Evolutionary conservation across 2,113 vertebrate genomes (phyloP).

Genomic region (Elaphurus davidianus): DNA sequence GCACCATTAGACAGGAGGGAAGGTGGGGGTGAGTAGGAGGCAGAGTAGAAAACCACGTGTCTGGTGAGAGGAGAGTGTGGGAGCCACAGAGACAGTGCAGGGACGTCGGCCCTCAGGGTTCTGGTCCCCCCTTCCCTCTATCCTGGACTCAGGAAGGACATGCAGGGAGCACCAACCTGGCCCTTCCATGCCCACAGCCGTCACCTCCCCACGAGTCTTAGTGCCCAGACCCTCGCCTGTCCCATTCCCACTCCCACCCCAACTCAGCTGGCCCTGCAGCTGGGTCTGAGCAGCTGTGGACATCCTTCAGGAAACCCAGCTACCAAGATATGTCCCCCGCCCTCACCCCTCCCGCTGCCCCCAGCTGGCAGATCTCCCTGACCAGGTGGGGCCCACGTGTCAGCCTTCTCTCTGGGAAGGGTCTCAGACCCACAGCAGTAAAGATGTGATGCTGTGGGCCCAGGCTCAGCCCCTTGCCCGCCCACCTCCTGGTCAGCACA

Average conservation of each 20-base stretch:
- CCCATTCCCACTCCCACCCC: not conserved
- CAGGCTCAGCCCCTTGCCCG: fast-evolving
- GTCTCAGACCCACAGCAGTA: not conserved
- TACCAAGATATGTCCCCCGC: not conserved
- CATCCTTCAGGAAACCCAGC: not conserved
- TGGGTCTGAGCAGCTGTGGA: not conserved
- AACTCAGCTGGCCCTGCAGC: too few relatives aligned
- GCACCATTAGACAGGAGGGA: fast-evolving
- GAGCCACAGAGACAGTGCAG: not conserved
- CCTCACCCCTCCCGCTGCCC: fast-evolving
- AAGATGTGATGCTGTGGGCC: not conserved
- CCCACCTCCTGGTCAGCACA: not conserved
- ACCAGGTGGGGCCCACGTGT: fast-evolving
- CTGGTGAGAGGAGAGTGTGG: not conserved
- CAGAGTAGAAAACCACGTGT: not conserved
- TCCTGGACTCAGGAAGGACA: not conserved
- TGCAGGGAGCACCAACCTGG: not conserved
- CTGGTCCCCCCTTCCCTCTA: not conserved
- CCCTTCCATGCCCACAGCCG: not conserved
- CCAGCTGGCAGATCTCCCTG: not conserved
- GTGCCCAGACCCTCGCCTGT: not conserved
- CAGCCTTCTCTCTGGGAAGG: not conserved
- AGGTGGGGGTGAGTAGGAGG: not conserved
- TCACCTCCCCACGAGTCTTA: not conserved
- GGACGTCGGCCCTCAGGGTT: not conserved